A percentile compares a stretch with the other conserved stretches of the same genome.
These are phyloP conservation scores for Anticlea derivata DNA, from an alignment of 2,888 invertebrate species.

Conservation along the genomic window DNA sequence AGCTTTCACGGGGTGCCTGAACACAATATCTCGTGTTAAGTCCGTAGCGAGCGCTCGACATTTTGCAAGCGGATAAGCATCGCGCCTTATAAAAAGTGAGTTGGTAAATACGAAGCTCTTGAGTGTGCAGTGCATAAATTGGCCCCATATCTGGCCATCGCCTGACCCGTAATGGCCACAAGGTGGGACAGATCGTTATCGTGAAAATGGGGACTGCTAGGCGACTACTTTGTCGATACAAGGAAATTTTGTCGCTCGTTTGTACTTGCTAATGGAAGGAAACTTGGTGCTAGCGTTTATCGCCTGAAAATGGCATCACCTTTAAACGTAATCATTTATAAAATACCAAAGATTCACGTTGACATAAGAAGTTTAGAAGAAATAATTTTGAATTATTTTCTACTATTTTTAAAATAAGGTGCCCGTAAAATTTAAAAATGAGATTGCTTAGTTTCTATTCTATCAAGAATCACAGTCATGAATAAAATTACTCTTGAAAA, in stretches of 20 bases:
- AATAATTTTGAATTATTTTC: too few relatives aligned
- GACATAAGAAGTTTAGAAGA: too few relatives aligned
- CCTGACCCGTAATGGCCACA: slow-evolving; percentile 76
- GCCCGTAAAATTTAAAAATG: too few relatives aligned
- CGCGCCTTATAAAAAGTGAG: slow-evolving; percentile 64
- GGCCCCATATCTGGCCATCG: slow-evolving; percentile 74
- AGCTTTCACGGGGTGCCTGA: slow-evolving; percentile 32
- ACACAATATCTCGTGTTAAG: slow-evolving; percentile 36
- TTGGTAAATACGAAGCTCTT: slow-evolving; percentile 65
- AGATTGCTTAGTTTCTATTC: too few relatives aligned
- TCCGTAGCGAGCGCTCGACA: slow-evolving; percentile 35
- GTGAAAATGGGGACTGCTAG: slow-evolving; percentile 67
- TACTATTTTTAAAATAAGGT: too few relatives aligned
- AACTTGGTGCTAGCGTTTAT: slow-evolving; percentile 21
- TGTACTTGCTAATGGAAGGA: slow-evolving; percentile 39
- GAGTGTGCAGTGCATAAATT: slow-evolving; percentile 79
- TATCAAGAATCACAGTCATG: too few relatives aligned
- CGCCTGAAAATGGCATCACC: slow-evolving; percentile 9
- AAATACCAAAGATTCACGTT: background rate
- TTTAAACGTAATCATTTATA: background rate
- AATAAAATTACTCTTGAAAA: too few relatives aligned
- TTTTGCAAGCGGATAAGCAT: slow-evolving; percentile 66
- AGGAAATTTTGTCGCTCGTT: slow-evolving; percentile 70
- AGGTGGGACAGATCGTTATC: slow-evolving; percentile 80
- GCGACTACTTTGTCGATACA: slow-evolving; percentile 71